Conservation (phyloP, 2,113 vertebrate genomes). For the Pipra filicauda region DNA sequence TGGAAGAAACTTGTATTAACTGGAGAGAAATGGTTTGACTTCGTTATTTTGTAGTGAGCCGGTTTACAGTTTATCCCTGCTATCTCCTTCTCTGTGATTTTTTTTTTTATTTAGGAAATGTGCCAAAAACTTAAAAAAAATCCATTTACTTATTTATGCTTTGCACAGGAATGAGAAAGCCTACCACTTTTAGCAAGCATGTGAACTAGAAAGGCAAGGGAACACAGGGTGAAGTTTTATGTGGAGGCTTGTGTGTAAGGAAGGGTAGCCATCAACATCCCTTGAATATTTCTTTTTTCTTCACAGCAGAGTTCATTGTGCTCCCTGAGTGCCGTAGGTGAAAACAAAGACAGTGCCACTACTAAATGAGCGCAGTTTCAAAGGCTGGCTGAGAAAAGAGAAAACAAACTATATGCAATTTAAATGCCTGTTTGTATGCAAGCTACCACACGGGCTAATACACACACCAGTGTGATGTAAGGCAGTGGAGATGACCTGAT, state of each 20-base stretch:
- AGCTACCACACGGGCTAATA: background rate
- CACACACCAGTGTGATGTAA: background rate
- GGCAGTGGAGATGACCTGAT: constrained; percentile 17
- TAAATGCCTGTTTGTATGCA: background rate
- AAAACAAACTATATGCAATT: background rate
- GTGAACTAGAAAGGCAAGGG: background rate
- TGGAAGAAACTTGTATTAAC: background rate
- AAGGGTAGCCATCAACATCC: background rate
- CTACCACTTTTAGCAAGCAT: constrained; percentile 22
- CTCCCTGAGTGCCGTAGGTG: background rate
- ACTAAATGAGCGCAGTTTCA: background rate
- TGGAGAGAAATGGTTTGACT: background rate
- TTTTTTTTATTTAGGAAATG: background rate
- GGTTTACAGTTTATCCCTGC: constrained; percentile 35
- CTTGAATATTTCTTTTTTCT: background rate
- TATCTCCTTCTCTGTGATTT: constrained; percentile 41
- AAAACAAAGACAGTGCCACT: background rate
- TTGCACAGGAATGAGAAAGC: background rate
- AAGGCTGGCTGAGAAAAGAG: constrained; percentile 8
- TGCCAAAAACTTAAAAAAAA: background rate
- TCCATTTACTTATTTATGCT: background rate
- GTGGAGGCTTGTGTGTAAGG: background rate
- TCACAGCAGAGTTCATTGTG: background rate
- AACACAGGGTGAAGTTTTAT: background rate
- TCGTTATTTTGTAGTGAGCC: background rate